Conservation (phyloP, 2,797 vertebrate genomes). For the Sebastolobus alascanus region DNA sequence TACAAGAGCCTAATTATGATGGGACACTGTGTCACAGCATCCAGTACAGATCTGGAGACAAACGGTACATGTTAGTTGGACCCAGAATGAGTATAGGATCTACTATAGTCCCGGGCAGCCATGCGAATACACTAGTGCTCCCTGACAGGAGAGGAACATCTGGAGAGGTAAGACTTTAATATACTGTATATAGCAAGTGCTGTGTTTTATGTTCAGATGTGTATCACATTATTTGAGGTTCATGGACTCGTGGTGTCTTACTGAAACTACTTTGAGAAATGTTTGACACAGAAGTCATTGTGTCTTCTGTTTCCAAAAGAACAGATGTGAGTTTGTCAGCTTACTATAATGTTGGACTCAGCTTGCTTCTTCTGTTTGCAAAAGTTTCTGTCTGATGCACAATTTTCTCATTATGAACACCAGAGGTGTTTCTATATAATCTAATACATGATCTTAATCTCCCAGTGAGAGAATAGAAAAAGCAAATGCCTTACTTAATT, state of each 20-base stretch:
- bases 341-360: neutral
- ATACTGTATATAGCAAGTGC: neutral
- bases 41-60: constrained; percentile 75
- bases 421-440: neutral
- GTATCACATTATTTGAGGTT: neutral
- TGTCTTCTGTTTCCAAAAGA: neutral
- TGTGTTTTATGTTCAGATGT: neutral
- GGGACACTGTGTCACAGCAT: constrained; percentile 41
- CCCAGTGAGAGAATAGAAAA: neutral
- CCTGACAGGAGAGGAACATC: constrained; percentile 42
- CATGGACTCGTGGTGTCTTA: neutral
- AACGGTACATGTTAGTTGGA: constrained; percentile 54
- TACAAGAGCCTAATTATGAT: too few relatives aligned
- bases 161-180: constrained; percentile 46
- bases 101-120: constrained; percentile 55
- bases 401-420: neutral
- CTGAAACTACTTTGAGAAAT: neutral
- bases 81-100: constrained; percentile 72
- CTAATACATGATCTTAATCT: neutral
- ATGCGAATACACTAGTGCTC: constrained; percentile 66
- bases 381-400: neutral
- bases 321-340: neutral
- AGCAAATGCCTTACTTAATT: neutral
- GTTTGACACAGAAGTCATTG: neutral
- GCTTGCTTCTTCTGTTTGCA: neutral